A percentile compares a stretch with the other conserved stretches of the same genome.
Evolutionary conservation across 2,113 vertebrate genomes (phyloP).

Genomic region (Progne subis): DNA sequence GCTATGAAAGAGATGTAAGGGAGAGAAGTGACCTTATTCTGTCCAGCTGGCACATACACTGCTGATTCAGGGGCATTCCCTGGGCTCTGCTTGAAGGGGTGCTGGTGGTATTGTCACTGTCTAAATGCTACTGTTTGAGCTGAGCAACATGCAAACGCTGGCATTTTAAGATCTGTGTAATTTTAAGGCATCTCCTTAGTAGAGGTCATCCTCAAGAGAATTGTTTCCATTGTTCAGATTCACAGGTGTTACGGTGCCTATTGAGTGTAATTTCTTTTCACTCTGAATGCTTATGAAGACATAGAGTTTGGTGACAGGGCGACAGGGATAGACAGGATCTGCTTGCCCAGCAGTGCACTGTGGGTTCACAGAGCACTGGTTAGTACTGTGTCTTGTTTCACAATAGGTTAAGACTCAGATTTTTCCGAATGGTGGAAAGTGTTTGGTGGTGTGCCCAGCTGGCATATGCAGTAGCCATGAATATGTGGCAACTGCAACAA

Average conservation of each 20-base stretch:
- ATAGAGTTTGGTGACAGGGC: background rate
- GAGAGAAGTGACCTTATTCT: slow-evolving; percentile 30
- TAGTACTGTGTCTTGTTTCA: background rate
- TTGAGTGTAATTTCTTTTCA: background rate
- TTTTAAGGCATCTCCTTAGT: background rate
- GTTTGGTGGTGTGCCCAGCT: background rate
- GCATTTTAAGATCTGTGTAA: background rate
- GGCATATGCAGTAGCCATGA: background rate
- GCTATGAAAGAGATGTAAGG: background rate
- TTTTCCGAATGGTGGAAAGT: background rate
- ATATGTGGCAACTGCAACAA: background rate
- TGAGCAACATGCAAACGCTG: background rate
- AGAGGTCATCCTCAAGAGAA: background rate
- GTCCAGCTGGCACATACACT: background rate
- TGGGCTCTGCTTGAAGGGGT: background rate
- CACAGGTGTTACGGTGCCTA: background rate
- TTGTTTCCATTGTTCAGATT: background rate
- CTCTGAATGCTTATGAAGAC: background rate
- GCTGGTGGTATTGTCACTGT: background rate
- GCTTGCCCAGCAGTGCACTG: background rate
- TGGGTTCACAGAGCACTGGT: background rate
- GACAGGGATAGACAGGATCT: background rate
- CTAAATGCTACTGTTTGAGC: background rate
- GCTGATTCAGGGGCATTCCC: slow-evolving; percentile 1
- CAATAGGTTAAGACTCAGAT: background rate